phyloP scores from a whole-genome alignment of 2,113 vertebrate genomes.

The Tapirus terrestris region DNA sequence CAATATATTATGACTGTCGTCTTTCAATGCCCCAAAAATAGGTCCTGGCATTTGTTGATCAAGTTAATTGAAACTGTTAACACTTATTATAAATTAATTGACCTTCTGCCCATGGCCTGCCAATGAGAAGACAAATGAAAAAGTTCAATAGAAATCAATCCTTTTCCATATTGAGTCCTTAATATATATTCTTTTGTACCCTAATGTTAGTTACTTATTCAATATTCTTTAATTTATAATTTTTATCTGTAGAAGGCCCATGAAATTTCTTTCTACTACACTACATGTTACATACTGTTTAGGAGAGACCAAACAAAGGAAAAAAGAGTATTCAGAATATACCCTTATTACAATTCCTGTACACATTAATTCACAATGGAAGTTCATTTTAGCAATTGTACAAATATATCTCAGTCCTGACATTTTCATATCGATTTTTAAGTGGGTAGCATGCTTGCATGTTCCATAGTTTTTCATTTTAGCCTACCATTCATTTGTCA shows the following conservation, averaged over 20 bases:
- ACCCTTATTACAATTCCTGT: background rate
- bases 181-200: background rate
- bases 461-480: constrained; percentile 78
- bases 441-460: constrained; percentile 84
- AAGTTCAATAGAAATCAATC: background rate
- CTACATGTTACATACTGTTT: background rate
- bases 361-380: background rate
- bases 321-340: background rate
- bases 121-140: background rate
- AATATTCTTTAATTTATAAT: constrained; percentile 14
- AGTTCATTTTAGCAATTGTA: background rate
- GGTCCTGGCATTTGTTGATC: background rate
- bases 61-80: constrained; percentile 25
- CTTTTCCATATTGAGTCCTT: constrained; percentile 22
- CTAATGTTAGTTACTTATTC: constrained; percentile 33
- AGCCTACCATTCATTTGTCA: constrained; percentile 79
- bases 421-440: constrained; percentile 78
- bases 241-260: background rate
- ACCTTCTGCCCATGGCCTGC: background rate
- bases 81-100: background rate
- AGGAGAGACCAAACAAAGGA: background rate
- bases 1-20: background rate
- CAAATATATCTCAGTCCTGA: background rate
- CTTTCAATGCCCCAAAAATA: background rate
- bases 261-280: background rate